phyloP scores from a whole-genome alignment of 2,888 invertebrate species.

The Orthosia cruda region DNA sequence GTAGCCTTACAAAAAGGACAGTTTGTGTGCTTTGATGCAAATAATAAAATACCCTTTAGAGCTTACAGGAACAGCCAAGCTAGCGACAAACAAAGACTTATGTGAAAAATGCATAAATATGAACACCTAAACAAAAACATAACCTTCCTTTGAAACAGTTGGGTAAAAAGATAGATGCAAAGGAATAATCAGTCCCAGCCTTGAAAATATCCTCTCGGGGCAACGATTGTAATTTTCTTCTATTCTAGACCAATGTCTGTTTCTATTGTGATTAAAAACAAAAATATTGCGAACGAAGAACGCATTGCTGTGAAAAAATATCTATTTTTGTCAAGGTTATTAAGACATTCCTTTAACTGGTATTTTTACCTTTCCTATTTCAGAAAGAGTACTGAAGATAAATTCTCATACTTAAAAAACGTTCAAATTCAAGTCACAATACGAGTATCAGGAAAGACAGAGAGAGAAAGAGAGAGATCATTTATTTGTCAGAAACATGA shows the following conservation, averaged over 20 bases:
- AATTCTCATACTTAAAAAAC: no score
- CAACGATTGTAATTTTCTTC: no score
- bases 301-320: background rate
- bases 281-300: background rate
- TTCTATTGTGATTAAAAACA: background rate
- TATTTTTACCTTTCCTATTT: background rate
- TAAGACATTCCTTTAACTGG: background rate
- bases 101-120: background rate
- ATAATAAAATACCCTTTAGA: slow-evolving; percentile 10
- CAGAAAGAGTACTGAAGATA: background rate
- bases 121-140: no score
- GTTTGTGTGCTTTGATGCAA: slow-evolving; percentile 8
- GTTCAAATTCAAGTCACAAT: no score
- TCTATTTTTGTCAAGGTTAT: background rate
- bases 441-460: no score
- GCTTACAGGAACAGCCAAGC: slow-evolving; percentile 36
- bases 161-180: background rate
- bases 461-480: no score
- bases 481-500: no score
- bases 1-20: background rate
- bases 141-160: background rate
- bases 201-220: background rate
- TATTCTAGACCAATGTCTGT: background rate
- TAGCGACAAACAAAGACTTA: slow-evolving; percentile 3
- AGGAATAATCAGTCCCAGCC: no score